phyloP scores from a whole-genome alignment of 1,140 invertebrate genomes.

The Drosophila insularis region DNA sequence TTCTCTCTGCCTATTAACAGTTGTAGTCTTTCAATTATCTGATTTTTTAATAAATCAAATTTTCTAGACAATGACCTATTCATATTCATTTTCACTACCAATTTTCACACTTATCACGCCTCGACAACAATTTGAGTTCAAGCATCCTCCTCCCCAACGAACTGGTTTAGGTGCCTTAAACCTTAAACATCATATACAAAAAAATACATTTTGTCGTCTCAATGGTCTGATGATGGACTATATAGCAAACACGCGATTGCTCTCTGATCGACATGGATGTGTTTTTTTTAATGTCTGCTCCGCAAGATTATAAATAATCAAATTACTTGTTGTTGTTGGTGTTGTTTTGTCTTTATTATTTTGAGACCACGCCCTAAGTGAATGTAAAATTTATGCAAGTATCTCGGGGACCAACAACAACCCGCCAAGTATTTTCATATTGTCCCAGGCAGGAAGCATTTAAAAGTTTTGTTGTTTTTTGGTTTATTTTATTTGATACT shows the following conservation, averaged over 20 bases:
- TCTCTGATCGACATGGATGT: conserved; percentile 14
- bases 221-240: conserved; percentile 1
- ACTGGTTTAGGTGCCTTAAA: conserved; percentile 15
- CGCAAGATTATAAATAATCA: conserved; percentile 65
- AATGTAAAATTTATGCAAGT: conserved; percentile 72
- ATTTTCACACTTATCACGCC: conserved; percentile 46
- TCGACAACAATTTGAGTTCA: conserved; percentile 12
- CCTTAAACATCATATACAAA: conserved; percentile 17
- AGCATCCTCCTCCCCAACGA: not conserved
- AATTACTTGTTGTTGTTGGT: conserved; percentile 47
- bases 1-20: not conserved
- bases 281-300: conserved; percentile 23
- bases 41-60: not conserved
- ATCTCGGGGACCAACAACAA: conserved; percentile 10
- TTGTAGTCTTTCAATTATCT: not conserved
- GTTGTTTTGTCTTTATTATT: not conserved
- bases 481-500: conserved; percentile 76
- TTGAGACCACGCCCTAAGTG: conserved; percentile 35
- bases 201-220: not conserved
- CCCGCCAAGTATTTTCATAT: conserved; percentile 53
- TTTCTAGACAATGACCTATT: not conserved
- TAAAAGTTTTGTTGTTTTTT: conserved; percentile 15
- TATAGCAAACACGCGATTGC: conserved; percentile 12
- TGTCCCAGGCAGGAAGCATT: conserved; percentile 69
- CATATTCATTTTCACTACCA: not conserved